Base-by-base conservation (phyloP, 2,797 vertebrate species). In the Catostomus latipinnis region DNA sequence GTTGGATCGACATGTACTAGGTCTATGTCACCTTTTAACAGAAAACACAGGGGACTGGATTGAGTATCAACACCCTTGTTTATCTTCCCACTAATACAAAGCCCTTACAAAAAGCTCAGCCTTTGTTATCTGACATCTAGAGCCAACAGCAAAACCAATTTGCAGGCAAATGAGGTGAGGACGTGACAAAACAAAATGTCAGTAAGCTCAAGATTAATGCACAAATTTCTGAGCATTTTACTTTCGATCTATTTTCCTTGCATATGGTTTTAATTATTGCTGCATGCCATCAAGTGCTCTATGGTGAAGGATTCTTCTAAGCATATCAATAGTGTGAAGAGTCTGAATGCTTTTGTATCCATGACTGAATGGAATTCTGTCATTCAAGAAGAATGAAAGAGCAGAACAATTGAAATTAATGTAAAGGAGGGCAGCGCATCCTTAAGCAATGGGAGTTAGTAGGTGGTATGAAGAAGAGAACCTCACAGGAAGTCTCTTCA, bases 181-280 rank as follows among this genome's bases (percentile, higher is more conserved):
- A 80, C 49, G 63, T 80, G 71, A 72, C 71, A 48, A 76, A 79
- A 68, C 57, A 50, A 85, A 79, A 83, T 76, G 83, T 76, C 71
- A 84, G 43, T 48, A 76, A 66, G 72, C 18, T 71, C 56, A n/a
- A 80, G 82, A 86, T 83, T 78, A 86, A 84, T 74, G 71, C 49
- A 49, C 46, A 16, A 70, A 70, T 12, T 53, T 78, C 12, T 18
- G 14, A 77, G 13, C 22, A 49, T 50, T 83, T 81, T 6, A 45
- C 68, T 74, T 74, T 48, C 58, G 49, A 81, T 66, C 52, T 74
- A 56, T 74, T 82, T 52, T 54, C 71, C 14, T 2, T 69, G 48
- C 34, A 34, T 57, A 14, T 0, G 2, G 10, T 62, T 79, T 73
- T 79, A 79, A 73, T 79, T 72, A 73, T 79, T 72, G 45, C 18